Base-by-base conservation (phyloP, 2,797 vertebrate genomes). In the Coendou prehensilis region DNA sequence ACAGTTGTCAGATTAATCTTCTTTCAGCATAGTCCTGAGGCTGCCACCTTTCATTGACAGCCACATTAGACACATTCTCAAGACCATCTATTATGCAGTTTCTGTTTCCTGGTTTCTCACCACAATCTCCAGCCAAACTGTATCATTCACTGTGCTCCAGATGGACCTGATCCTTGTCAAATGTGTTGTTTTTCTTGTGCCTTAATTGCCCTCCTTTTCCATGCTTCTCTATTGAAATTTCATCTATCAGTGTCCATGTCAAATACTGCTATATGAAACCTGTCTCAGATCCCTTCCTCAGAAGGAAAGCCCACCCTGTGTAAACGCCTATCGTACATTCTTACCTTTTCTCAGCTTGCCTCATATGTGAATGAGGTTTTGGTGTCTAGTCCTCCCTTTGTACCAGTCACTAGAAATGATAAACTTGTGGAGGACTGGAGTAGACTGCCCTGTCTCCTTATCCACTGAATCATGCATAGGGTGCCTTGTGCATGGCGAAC, bases 21-120 rank as follows among this genome's bases (percentile, higher is more conserved):
- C 71, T n/a, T 91, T 67, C 63, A 61, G 15, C 45, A 2, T 17
- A 13, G 47, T 94, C 81, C n/a, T 18, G 23, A 83, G 47, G 33
- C 33, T 67, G 13, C 14, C 13, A 1, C 14, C 61, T 30, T 15
- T 90, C n/a, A 20, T 2, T 17, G 28, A 30, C 8, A 41, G 64
- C 6, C 23, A 30, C 59, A 64, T 30, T 26, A 93, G 83, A 45
- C 15, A 23, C 28, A n/a, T 18, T 67, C 45, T 92, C 37, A 56
- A 76, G 76, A 17, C 64, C 23, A 52, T 30, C 30, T 11, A 9
- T 15, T 52, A 30, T 52, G 37, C 76, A 33, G 20, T 37, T 33
- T 30, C 57, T 54, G 47, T 87, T 89, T 96, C 45, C 47, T 95
- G 56, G 71, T 86, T 75, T 8, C 47, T 20, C 33, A 28, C 41